phyloP scores from a whole-genome alignment of 2,888 invertebrate genomes.

The Apoda limacodes region DNA sequence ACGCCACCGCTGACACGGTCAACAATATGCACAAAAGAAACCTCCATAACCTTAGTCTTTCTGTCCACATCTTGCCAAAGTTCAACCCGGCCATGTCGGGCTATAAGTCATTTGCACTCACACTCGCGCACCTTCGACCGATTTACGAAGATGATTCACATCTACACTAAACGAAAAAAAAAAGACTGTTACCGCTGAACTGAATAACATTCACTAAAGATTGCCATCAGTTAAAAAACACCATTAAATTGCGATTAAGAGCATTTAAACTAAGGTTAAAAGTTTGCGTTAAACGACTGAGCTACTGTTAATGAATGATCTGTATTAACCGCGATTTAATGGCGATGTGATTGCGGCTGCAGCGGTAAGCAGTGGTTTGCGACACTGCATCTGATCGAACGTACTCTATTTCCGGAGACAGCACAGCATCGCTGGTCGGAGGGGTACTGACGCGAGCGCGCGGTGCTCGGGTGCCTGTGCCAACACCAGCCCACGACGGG shows the following conservation, averaged over 20 bases:
- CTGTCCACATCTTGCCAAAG: slow-evolving; percentile 63
- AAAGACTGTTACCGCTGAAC: slow-evolving; percentile 27
- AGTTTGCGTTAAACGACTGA: slow-evolving; percentile 22
- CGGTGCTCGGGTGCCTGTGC: too few relatives aligned
- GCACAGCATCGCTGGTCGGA: slow-evolving; percentile 71
- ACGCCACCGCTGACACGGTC: slow-evolving; percentile 51
- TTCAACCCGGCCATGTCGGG: slow-evolving; percentile 53
- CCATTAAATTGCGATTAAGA: slow-evolving; percentile 40
- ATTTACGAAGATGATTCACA: slow-evolving; percentile 45
- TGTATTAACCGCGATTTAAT: slow-evolving; percentile 53
- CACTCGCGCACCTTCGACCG: slow-evolving; percentile 63
- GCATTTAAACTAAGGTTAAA: slow-evolving; percentile 8
- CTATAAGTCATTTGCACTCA: slow-evolving; percentile 67
- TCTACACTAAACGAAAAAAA: slow-evolving; percentile 44
- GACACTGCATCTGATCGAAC: slow-evolving; percentile 43
- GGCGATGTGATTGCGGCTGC: slow-evolving; percentile 34
- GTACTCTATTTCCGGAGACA: slow-evolving; percentile 72
- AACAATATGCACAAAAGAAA: slow-evolving; percentile 61
- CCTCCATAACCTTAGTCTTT: slow-evolving; percentile 63
- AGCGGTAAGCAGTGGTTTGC: slow-evolving; percentile 34
- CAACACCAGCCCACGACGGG: too few relatives aligned
- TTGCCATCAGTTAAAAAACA: slow-evolving; percentile 43
- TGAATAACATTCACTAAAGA: slow-evolving; percentile 41
- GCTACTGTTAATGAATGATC: too few relatives aligned
- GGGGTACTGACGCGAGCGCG: slow-evolving; percentile 60